Conservation (phyloP, 2,888 invertebrate genomes). For the Macrophya alboannulata region DNA sequence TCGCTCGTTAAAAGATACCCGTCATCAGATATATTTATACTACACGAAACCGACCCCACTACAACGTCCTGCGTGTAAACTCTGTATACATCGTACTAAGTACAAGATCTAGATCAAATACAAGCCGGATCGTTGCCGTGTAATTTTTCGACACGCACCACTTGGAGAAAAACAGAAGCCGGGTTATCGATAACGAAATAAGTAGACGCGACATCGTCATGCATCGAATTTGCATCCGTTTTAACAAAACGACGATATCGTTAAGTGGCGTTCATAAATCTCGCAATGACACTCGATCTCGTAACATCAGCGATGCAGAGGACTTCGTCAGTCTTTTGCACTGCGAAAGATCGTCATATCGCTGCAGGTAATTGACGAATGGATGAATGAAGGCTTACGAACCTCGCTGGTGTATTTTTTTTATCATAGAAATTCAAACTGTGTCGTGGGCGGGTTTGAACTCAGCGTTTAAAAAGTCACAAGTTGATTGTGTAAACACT, state of each 20-base stretch:
- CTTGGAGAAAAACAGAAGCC: neutral
- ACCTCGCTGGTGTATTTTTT: neutral
- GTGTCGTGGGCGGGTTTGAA: neutral
- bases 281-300: neutral
- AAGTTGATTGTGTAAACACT: slow-evolving; percentile 25
- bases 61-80: neutral
- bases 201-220: neutral
- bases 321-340: too few species aligned
- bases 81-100: neutral
- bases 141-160: slow-evolving; percentile 33
- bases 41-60: slow-evolving; percentile 1
- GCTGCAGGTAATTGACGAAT: neutral
- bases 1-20: slow-evolving; percentile 1
- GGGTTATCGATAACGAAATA: neutral
- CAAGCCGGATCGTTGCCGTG: neutral
- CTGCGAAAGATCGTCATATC: too few species aligned
- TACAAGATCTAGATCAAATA: slow-evolving; percentile 36
- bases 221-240: neutral
- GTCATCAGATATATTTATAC: neutral
- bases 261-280: neutral
- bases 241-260: too few species aligned
- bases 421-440: neutral
- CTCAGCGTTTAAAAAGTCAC: neutral
- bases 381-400: too few species aligned
- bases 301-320: too few species aligned